These are phyloP conservation scores for Taurulus bubalis DNA, from an alignment of 2,113 vertebrate genomes.

Conservation along the genomic window DNA sequence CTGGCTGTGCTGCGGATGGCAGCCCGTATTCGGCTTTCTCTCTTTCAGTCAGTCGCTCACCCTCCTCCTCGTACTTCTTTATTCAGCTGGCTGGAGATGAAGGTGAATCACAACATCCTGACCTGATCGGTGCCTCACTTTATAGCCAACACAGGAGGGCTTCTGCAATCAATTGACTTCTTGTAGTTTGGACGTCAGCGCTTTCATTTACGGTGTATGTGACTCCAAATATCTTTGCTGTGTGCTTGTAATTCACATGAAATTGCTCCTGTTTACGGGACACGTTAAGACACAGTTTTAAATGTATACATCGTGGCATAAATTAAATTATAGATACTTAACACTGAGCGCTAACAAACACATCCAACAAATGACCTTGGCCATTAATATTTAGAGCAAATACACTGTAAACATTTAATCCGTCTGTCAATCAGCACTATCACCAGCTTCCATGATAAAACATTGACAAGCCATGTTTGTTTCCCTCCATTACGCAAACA, in stretches of 20 bases:
- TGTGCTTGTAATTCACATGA: constrained; percentile 7
- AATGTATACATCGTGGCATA: not conserved
- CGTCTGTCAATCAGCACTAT: constrained; percentile 42
- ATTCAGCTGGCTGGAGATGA: constrained; percentile 58
- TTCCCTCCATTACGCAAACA: constrained; percentile 43
- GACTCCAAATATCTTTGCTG: constrained; percentile 29
- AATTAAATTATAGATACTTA: constrained; percentile 1
- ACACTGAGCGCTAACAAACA: not conserved
- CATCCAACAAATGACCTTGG: constrained; percentile 12
- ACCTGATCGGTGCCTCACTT: constrained; percentile 59
- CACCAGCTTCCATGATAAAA: constrained; percentile 23
- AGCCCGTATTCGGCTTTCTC: constrained; percentile 44
- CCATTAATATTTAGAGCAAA: constrained; percentile 29
- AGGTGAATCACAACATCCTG: constrained; percentile 60
- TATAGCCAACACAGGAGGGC: constrained; percentile 43
- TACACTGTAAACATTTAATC: constrained; percentile 48
- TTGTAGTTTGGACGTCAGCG: constrained; percentile 52
- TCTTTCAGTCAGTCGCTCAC: constrained; percentile 33
- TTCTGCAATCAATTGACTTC: constrained; percentile 61
- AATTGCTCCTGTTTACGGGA: not conserved
- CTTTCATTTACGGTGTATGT: constrained; percentile 49
- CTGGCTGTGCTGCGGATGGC: constrained; percentile 53
- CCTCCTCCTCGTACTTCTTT: constrained; percentile 24
- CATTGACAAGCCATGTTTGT: constrained; percentile 40
- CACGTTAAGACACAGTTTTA: not conserved